Conservation (phyloP, 2,113 vertebrate genomes). For the Phylloscopus trochilus region DNA sequence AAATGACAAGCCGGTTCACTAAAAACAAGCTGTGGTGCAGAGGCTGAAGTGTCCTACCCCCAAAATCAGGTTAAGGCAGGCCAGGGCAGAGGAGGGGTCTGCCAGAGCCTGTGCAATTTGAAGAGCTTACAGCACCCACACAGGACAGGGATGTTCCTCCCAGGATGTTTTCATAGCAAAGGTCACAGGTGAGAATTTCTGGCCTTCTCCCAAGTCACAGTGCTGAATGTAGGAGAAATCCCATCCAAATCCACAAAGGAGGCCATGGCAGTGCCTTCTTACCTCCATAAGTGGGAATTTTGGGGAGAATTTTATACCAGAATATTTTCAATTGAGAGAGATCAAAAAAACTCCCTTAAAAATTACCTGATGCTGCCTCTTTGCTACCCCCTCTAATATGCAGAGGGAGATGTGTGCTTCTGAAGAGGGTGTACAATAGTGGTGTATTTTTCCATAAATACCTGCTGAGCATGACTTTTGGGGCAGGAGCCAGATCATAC, state of each 20-base stretch:
- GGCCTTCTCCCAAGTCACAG: not conserved
- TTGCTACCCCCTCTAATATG: not conserved
- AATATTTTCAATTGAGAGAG: not conserved
- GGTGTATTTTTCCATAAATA: not conserved
- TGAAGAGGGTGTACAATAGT: not conserved
- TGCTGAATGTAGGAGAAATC: not conserved
- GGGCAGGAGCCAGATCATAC: rapidly evolving
- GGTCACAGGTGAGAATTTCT: not conserved
- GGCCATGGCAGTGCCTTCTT: not conserved
- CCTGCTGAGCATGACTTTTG: not conserved
- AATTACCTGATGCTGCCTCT: not conserved
- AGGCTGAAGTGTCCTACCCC: not conserved
- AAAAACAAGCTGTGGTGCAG: not conserved
- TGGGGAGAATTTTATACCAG: rapidly evolving
- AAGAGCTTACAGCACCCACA: not conserved
- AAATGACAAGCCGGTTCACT: not conserved
- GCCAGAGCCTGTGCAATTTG: not conserved
- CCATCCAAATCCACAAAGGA: not conserved
- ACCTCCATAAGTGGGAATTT: not conserved
- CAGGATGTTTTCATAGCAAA: not conserved
- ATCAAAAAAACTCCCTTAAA: not conserved
- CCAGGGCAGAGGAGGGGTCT: not conserved
- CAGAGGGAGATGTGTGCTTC: rapidly evolving
- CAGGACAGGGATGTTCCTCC: not conserved
- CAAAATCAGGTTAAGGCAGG: not conserved